Base-by-base conservation (phyloP, 2,113 vertebrate species). In the Todiramphus saurophagus region DNA sequence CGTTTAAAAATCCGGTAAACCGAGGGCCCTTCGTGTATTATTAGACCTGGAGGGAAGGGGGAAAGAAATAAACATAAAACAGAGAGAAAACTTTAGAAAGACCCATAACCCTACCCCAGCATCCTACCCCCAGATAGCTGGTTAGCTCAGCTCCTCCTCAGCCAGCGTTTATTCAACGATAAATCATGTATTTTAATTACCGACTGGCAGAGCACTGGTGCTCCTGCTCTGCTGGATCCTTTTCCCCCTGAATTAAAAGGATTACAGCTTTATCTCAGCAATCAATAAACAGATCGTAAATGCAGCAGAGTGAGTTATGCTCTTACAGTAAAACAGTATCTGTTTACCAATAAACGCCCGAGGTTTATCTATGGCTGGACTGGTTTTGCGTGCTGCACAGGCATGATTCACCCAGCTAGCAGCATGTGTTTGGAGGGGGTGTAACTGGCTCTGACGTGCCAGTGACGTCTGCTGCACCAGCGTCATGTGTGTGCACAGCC, bases 1-100 rank as follows among this genome's bases (percentile, higher is more conserved):
- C 99, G 98, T 92, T 99, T 99, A 97, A 99, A 99, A 97, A 99
- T 99, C 74, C 99, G 99, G 95, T 99, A 99, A 96, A 99, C 99
- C 0, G 99, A 99, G 50, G 99, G 99, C 53, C 99, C 99, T 97
- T 99, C 99, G 0, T 99, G 99, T 98, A 99, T 98, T 94, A 99
- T 99, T 96, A 99, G 98, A 77, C 99, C 99, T 99, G 98, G 46
- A 95, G 96, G 72, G 94, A 90, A 96, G 72, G 89, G 44, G 87
- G 93, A 94, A 95, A 96, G 74, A 94, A 96, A 87, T 82, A 96
- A 90, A 92, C 63, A 90, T 91, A 92, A 93, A 95, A 77, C 64
- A 95, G 81, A 90, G 87, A 69, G 37, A 67, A 77, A 92, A 80
- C 73, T 94, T 97, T 48, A 94, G 83, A 91, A 84, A 94, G 51